Evolutionary conservation across 2,797 vertebrate genomes (phyloP).

Genomic region (Clarias pachynema): DNA sequence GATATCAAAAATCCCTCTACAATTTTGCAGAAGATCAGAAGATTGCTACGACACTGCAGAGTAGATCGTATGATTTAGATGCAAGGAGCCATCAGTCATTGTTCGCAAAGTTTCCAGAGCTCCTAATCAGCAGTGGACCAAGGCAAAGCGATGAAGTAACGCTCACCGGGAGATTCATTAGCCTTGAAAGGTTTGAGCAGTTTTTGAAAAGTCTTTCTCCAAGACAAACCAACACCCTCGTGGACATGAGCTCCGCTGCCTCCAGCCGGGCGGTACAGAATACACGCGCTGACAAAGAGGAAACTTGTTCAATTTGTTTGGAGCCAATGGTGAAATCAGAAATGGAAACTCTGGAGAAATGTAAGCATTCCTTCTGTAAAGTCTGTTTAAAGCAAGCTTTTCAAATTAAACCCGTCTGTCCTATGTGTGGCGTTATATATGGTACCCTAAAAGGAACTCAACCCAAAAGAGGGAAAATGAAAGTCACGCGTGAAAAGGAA

Average conservation of each 20-base stretch:
- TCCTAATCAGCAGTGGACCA: conserved; percentile 48
- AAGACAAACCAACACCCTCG: not conserved
- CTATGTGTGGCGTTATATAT: conserved; percentile 72
- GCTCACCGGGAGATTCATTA: conserved; percentile 62
- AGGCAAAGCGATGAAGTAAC: not conserved
- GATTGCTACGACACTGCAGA: conserved; percentile 65
- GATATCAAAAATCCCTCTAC: too few species aligned
- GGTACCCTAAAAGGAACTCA: conserved; percentile 71
- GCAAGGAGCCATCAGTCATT: not conserved
- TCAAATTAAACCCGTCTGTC: conserved; percentile 71
- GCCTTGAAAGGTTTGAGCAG: conserved; percentile 56
- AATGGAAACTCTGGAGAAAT: conserved; percentile 61
- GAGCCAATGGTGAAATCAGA: conserved; percentile 58
- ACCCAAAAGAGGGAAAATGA: conserved; percentile 69
- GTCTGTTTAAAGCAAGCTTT: conserved; percentile 71
- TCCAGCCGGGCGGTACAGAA: not conserved
- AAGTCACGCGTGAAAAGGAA: accelerated
- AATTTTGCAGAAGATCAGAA: conserved; percentile 62
- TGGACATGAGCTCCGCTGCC: not conserved
- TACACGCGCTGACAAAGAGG: conserved; percentile 45
- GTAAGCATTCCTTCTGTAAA: conserved; percentile 75
- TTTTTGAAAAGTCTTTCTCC: conserved; percentile 33
- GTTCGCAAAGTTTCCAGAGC: conserved; percentile 56
- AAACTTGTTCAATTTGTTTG: conserved; percentile 75
- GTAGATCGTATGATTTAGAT: conserved; percentile 1